Conservation (phyloP, 2,113 vertebrate genomes). For the Neoarius graeffei region DNA sequence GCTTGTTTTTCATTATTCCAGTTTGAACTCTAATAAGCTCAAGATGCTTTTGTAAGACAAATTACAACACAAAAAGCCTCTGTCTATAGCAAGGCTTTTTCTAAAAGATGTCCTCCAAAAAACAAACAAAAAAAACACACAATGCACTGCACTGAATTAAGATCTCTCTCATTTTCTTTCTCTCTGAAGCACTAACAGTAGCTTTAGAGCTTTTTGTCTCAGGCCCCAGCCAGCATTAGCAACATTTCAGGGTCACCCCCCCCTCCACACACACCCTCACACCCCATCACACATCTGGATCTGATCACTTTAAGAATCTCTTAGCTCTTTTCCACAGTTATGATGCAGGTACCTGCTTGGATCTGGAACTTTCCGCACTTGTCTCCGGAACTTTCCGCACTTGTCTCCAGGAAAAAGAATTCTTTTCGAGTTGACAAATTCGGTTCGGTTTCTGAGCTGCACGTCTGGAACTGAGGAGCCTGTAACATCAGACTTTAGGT, state of each 20-base stretch:
- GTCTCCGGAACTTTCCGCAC: neutral
- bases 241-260: neutral
- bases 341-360: neutral
- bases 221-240: neutral
- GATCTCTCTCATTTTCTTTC: conserved; percentile 14
- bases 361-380: neutral
- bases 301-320: neutral
- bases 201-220: conserved; percentile 4
- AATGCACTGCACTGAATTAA: neutral
- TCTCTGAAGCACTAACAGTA: neutral
- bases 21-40: conserved; percentile 27
- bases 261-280: neutral
- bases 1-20: neutral
- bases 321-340: no score
- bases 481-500: neutral
- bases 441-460: neutral
- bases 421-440: neutral
- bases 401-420: neutral
- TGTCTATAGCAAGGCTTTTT: neutral
- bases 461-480: neutral
- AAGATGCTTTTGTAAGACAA: conserved; percentile 33
- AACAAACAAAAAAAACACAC: neutral
- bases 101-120: neutral
- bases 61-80: conserved; percentile 29
- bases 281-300: conserved; percentile 9